phyloP scores from a whole-genome alignment of 2,888 invertebrate genomes.

The Platycnemis pennipes region DNA sequence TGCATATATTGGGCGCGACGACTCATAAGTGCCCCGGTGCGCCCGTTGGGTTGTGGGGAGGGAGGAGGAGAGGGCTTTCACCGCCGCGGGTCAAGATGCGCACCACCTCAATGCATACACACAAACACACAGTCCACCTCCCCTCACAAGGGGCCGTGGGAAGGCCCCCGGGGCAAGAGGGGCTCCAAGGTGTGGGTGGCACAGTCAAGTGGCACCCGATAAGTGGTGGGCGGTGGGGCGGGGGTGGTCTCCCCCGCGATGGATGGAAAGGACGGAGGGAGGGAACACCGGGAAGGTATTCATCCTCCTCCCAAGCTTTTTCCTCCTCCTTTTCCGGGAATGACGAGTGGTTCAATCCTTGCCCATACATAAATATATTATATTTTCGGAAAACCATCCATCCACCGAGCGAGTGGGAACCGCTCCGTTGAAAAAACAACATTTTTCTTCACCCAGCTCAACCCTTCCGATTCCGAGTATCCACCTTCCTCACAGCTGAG shows the following conservation, averaged over 20 bases:
- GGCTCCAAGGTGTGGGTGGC: slow-evolving; percentile 40
- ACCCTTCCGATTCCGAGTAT: neutral
- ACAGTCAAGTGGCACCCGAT: slow-evolving; percentile 49
- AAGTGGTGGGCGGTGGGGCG: slow-evolving; percentile 37
- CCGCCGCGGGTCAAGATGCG: slow-evolving; percentile 52
- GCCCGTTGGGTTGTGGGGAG: neutral
- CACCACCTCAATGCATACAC: slow-evolving; percentile 11
- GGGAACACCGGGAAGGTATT: neutral
- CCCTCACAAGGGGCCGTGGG: slow-evolving; percentile 24
- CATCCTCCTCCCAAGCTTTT: neutral
- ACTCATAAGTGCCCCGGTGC: neutral
- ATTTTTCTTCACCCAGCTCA: neutral
- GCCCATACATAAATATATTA: neutral
- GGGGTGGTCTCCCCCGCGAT: neutral
- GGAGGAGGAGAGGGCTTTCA: slow-evolving; percentile 38
- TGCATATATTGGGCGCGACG: slow-evolving; percentile 47
- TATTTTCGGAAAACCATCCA: neutral
- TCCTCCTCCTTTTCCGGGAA: slow-evolving; percentile 16
- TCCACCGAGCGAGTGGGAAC: neutral
- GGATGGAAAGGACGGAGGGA: neutral
- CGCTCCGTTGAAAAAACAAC: neutral
- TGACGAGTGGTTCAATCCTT: neutral
- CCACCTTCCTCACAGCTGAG: neutral
- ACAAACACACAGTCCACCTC: neutral
- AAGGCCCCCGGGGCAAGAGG: slow-evolving; percentile 48